A percentile compares a stretch with the other conserved stretches of the same genome.
Conservation (phyloP, 2,797 vertebrate genomes). For the Falco columbarius region DNA sequence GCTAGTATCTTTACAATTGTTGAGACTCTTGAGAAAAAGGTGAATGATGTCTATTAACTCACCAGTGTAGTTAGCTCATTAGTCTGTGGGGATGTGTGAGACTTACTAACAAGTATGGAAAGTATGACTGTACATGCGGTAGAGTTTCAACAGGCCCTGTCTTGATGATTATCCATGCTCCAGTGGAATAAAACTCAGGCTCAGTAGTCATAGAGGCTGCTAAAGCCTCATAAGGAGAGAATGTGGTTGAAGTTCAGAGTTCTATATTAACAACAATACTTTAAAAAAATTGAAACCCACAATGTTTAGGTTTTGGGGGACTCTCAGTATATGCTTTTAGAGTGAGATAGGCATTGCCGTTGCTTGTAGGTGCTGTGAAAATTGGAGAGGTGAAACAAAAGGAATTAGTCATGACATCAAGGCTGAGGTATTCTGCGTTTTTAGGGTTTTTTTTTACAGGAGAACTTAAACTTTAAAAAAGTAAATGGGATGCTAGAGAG, state of each 20-base stretch:
- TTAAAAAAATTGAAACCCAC: not conserved
- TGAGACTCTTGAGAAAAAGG: not conserved
- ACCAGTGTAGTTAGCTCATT: not conserved
- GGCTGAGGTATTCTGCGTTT: not conserved
- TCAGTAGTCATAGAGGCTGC: not conserved
- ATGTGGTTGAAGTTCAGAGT: not conserved
- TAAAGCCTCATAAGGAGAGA: not conserved
- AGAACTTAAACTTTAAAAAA: not conserved
- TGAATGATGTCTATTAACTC: not conserved
- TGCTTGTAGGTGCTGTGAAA: not conserved
- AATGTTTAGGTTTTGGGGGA: not conserved
- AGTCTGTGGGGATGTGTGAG: not conserved
- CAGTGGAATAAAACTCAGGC: not conserved
- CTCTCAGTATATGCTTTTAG: not conserved
- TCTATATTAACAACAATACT: not conserved
- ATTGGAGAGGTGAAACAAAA: not conserved
- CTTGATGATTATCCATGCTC: not conserved
- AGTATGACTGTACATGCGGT: not conserved
- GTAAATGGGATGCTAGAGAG: not conserved
- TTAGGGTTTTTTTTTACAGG: not conserved
- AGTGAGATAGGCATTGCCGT: not conserved
- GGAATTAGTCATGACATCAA: not conserved
- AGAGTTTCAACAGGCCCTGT: not conserved
- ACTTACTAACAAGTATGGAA: not conserved
- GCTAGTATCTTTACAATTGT: not conserved